Evolutionary conservation across 2,888 invertebrate genomes (phyloP).

Genomic region (Drosophila borborema): DNA sequence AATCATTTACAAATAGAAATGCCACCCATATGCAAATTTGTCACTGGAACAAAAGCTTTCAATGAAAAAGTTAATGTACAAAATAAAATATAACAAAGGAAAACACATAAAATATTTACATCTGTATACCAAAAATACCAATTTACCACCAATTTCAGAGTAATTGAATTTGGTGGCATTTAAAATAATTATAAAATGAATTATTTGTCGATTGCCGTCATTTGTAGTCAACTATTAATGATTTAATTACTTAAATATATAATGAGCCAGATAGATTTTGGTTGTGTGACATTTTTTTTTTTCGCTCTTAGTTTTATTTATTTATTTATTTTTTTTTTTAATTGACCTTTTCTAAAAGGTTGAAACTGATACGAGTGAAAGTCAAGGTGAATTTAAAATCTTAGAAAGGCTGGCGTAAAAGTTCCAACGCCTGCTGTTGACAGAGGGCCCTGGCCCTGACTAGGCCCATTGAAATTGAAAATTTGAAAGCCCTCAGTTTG

Average conservation of each 20-base stretch:
- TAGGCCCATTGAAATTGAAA: conserved; percentile 63
- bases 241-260: conserved; percentile 22
- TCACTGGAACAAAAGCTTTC: neutral
- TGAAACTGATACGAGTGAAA: conserved; percentile 42
- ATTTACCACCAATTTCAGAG: conserved; percentile 2
- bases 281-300: neutral
- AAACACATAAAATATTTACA: conserved; percentile 6
- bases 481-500: conserved; percentile 42
- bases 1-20: conserved; percentile 44
- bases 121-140: conserved; percentile 7
- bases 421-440: conserved; percentile 57
- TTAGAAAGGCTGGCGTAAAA: conserved; percentile 52
- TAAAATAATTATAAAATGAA: conserved; percentile 14
- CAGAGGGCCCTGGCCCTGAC: conserved; percentile 66
- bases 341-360: conserved; percentile 31
- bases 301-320: neutral
- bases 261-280: conserved; percentile 14
- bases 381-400: conserved; percentile 59
- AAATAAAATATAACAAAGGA: neutral
- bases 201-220: conserved; percentile 10
- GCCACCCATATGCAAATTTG: conserved; percentile 36
- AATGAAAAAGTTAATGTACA: conserved; percentile 3
- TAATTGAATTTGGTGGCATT: conserved; percentile 10
- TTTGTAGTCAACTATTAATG: conserved; percentile 2
- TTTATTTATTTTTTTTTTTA: too few species aligned